Evolutionary conservation across 2,797 vertebrate genomes (phyloP), one percentile per base, ranked within the genome.

Genomic region (Eulemur mongoz): DNA sequence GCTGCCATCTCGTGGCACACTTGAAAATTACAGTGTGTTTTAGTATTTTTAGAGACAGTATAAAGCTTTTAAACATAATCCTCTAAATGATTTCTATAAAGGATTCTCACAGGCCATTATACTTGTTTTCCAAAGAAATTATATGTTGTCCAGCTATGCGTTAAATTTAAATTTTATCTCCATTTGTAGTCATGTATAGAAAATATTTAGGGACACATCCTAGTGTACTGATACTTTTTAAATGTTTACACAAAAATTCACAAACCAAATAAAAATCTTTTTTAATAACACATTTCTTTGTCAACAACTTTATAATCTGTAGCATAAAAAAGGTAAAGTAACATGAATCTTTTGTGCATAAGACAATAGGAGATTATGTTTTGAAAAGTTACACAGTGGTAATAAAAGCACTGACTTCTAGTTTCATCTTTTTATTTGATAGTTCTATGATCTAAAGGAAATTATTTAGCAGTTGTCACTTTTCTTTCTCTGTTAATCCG

Each of bases 1-100:
- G 97, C 82, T 17, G 30, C 97, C 98, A 98, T 97, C 98, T 85
- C 25, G 97, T 97, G 98, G 92, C 32, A 4, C 2, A 2, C 0
- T 13, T 61, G n/a, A 15, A 97, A 94, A 93, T 93, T 94, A 90
- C 98, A 96, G 0, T 9, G 0, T 82, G 9, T 38, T 82, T 95
- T 73, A 83, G 2, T 63, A 87, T 91, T 86, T 91, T 35, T n/a
- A n/a, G 43, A 15, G 17, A 4, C 15, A 15, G 9, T 52, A 12
- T 45, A 61, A 73, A 84, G 18, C 63, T 87, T 78, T 83, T 43
- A 61, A 95, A 54, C 6, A 5, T 30, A 35, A 38, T 70, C 15
- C 45, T 57, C 15, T 69, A 32, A 84, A 48, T 2, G 12, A 38
- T 45, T 89, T 35, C 1, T 69, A 50, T 63, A 90, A 61, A 70